Evolutionary conservation across 1,140 invertebrate species (phyloP), one percentile per base, ranked within the genome.

Genomic region (Asbolus verrucosus): DNA sequence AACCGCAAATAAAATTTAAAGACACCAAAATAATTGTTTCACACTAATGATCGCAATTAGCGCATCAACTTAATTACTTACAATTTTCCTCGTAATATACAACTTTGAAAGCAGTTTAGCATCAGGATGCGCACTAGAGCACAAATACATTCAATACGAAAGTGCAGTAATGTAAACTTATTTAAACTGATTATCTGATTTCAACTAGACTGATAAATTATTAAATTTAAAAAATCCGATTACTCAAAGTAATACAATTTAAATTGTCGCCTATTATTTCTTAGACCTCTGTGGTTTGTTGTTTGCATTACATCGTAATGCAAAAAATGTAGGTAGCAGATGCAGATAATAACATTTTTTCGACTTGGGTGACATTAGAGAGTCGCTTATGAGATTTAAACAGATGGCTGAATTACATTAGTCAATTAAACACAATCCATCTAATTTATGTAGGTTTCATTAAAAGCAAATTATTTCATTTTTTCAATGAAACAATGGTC

Each of bases 401-500:
- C 15, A 16, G 41, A 46, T 46, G 39, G 39, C 39, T 14, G 16
- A 41, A 50, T n/a, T n/a, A n/a, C n/a, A 8, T 13, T 9, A 8
- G 16, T 18, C 43, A 50, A 50, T 50, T 50, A 50, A 50, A 21
- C 18, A 50, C 18, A 50, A 50, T 19, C 18, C 13, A 14, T 27
- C 46, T 27, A 54, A 24, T 54, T 54, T 50, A n/a, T 9, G 41
- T 2, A n/a, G 14, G 4, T n/a, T 6, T 54, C 21, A 14, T 54
- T 54, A 54, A 54, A 14, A 54, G 6, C 6, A 46, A 27, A 54
- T 54, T 27, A 54, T 54, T 54, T 54, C n/a, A 54, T 54, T 54
- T 54, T 36, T 54, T 46, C 46, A 6, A 13, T 6, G 11, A 27
- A 27, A 54, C 46, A 54, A 54, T 54, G 46, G 13, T 15, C 39